Evolutionary conservation across 2,113 vertebrate species (phyloP).

Genomic region (Theropithecus gelada): DNA sequence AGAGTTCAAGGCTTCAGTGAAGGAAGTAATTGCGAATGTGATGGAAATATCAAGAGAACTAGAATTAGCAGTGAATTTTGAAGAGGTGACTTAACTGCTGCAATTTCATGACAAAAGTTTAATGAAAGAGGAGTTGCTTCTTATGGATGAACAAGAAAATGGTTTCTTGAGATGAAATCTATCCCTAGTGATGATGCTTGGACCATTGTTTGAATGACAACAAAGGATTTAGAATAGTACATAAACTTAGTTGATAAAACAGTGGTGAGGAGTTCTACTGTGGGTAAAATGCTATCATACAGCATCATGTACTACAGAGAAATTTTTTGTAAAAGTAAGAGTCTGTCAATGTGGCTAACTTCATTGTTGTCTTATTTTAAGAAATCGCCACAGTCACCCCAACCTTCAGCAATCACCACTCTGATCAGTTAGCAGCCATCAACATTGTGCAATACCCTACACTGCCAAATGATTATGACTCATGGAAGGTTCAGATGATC

Average conservation of each 20-base stretch:
- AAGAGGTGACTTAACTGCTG: neutral
- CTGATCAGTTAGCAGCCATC: neutral
- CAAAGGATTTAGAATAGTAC: neutral
- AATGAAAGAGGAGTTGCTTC: neutral
- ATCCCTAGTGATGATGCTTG: neutral
- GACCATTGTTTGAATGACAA: neutral
- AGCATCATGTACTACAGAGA: neutral
- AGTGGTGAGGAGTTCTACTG: neutral
- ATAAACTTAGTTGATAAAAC: neutral
- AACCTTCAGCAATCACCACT: neutral
- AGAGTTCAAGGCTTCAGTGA: neutral
- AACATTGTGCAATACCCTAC: neutral
- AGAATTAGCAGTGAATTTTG: neutral
- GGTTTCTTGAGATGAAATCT: neutral
- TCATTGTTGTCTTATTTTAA: neutral
- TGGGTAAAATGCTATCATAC: neutral
- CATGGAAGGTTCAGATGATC: neutral
- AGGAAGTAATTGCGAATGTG: neutral
- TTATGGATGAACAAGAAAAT: neutral
- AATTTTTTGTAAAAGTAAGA: neutral
- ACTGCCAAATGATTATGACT: neutral
- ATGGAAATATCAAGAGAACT: neutral
- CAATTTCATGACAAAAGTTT: neutral
- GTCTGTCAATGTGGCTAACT: neutral
- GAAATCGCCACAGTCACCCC: neutral